Conservation (phyloP, 2,113 vertebrate species). For the Fregata magnificens region DNA sequence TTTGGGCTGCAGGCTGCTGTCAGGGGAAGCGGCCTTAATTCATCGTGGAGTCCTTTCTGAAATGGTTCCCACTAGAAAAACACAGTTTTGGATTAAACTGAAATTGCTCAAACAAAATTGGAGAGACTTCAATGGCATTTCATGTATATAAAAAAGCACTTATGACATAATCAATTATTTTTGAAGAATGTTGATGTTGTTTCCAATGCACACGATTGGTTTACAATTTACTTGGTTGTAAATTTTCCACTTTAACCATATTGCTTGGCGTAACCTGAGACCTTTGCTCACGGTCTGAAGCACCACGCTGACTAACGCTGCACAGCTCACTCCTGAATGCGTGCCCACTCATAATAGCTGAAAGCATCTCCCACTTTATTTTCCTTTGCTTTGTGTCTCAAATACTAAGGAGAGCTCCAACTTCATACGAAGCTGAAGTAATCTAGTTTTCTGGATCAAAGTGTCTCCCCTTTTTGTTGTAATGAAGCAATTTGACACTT, state of each 20-base stretch:
- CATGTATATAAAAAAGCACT: neutral
- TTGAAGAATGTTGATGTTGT: neutral
- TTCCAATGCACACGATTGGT: neutral
- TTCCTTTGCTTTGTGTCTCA: neutral
- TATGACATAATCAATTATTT: neutral
- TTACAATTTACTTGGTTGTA: neutral
- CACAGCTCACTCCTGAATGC: neutral
- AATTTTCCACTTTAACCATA: neutral
- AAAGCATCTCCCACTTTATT: neutral
- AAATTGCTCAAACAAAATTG: neutral
- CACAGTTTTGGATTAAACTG: neutral
- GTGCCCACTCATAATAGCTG: neutral
- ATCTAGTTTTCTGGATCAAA: constrained; percentile 6
- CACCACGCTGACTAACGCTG: neutral
- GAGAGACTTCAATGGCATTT: neutral
- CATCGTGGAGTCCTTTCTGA: neutral
- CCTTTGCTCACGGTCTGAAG: neutral
- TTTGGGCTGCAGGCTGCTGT: neutral
- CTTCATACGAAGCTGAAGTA: neutral
- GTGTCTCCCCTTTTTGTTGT: neutral
- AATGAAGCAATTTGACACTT: constrained; percentile 34
- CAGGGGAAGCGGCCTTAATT: neutral
- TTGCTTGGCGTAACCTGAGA: neutral
- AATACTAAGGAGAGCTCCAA: neutral
- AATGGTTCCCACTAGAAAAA: neutral